Evolutionary conservation across 2,888 invertebrate genomes (phyloP), one percentile per base, ranked within the genome.

Genomic region (Scelioninae gen. 2): DNA sequence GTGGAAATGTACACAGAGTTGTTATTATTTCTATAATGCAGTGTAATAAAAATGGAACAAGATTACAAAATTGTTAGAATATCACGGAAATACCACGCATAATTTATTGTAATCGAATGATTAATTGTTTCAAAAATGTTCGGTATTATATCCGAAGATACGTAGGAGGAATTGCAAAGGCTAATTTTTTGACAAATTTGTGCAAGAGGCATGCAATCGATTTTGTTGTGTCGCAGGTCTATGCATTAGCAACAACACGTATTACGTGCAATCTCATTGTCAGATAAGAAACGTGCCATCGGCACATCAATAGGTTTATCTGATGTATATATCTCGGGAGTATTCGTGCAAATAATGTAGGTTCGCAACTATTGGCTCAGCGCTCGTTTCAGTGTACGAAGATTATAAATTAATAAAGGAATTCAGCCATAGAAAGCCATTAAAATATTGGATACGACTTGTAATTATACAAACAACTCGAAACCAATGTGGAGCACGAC

Each of bases 231-330:
- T 58, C 41, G 52, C 52, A 35, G 57, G 57, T 52, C 60, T 31
- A 53, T 67, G 55, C 58, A 72, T 61, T 72, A 67, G 48, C 53
- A 43, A 60, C 65, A 48, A 52, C 46, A 64, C 25, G 58, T 73
- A 73, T 78, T 75, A 74, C 69, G 76, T 76, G 73, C 74, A 75
- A 41, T 76, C 28, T 72, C 48, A 64, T 63, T 65, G 73, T 60
- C 73, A 72, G 77, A 76, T 75, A 78, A 74, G 71, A 53, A 73
- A 70, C 76, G 72, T 74, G 71, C 61, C 70, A 70, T 71, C 70
- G 65, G 72, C 69, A 69, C 75, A 77, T 78, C 76, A 77, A 74
- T 65, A 65, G 53, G 60, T 63, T 69, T 74, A 69, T 65, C 64
- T 74, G 55, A 43, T 43, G 60, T 60, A 65, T 55, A 55, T 60